These are phyloP conservation scores for Drosophila pachea DNA, from an alignment of 1,140 invertebrate species.

Conservation along the genomic window DNA sequence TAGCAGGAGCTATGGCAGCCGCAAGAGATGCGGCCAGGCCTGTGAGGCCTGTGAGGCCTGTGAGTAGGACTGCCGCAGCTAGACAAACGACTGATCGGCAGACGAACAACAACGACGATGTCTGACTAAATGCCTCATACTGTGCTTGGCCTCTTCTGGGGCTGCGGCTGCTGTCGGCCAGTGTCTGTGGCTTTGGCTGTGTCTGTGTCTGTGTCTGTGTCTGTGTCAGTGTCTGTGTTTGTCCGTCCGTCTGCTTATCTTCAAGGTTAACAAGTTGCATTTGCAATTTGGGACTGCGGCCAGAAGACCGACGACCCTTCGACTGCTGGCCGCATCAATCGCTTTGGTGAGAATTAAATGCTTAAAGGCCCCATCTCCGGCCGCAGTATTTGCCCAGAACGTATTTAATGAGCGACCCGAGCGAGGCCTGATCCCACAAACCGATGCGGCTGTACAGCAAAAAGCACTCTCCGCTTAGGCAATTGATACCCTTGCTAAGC, in stretches of 20 bases:
- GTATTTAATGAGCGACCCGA: conserved; percentile 65
- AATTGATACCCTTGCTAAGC: conserved; percentile 56
- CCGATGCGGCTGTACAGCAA: conserved; percentile 51
- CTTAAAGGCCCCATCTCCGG: conserved; percentile 40
- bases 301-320: conserved; percentile 33
- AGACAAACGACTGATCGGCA: conserved; percentile 75
- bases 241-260: conserved; percentile 52
- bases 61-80: conserved; percentile 46
- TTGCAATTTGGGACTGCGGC: conserved; percentile 67
- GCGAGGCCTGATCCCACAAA: conserved; percentile 22
- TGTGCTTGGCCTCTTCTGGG: conserved; percentile 58
- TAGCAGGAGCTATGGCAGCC: neutral
- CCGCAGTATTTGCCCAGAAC: conserved; percentile 45
- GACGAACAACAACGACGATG: conserved; percentile 64
- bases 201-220: conserved; percentile 30
- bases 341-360: conserved; percentile 75
- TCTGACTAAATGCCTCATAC: conserved; percentile 75
- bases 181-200: conserved; percentile 8
- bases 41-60: no score
- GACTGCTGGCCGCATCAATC: conserved; percentile 58
- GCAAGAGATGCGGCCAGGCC: neutral
- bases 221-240: conserved; percentile 41
- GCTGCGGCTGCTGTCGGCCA: conserved; percentile 28
- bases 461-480: conserved; percentile 64
- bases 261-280: conserved; percentile 76